Evolutionary conservation across 1,140 invertebrate species (phyloP).

Genomic region (Danaus melanippus): DNA sequence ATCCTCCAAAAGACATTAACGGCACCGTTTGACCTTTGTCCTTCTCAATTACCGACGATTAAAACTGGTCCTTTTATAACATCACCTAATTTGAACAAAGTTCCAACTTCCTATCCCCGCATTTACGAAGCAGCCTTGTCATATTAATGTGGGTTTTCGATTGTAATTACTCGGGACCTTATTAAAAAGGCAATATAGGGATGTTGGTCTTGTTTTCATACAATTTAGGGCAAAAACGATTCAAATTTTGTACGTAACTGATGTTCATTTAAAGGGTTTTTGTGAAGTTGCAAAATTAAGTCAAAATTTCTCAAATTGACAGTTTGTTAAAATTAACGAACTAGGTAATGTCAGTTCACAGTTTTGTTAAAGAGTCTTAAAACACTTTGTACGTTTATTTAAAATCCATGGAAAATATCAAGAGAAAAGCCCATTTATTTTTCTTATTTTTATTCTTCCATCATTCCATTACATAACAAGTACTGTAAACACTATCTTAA

Average conservation of each 20-base stretch:
- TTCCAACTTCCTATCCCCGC: constrained; percentile 19
- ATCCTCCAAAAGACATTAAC: constrained; percentile 9
- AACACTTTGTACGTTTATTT: too few relatives aligned
- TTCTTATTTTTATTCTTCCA: too few relatives aligned
- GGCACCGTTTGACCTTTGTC: constrained; percentile 14
- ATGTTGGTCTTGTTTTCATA: constrained; percentile 12
- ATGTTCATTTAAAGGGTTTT: constrained; percentile 17
- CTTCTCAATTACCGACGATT: constrained; percentile 19
- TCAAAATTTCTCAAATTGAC: too few relatives aligned
- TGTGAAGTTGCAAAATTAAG: not conserved
- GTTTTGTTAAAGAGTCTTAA: too few relatives aligned
- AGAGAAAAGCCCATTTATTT: too few relatives aligned
- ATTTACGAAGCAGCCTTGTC: constrained; percentile 26
- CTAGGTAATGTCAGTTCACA: too few relatives aligned
- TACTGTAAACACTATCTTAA: too few relatives aligned
- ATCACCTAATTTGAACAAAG: constrained; percentile 22
- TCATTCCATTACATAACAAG: too few relatives aligned
- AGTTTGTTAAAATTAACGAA: too few relatives aligned
- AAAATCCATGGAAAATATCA: too few relatives aligned
- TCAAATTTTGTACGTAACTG: constrained; percentile 5
- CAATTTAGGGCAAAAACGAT: constrained; percentile 11
- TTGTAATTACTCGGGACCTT: constrained; percentile 22
- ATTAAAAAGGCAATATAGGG: constrained; percentile 23
- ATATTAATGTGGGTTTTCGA: constrained; percentile 25
- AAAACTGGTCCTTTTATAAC: constrained; percentile 25